Base-by-base conservation (phyloP, 2,797 vertebrate species). In the Pseudocheirus occidentalis region DNA sequence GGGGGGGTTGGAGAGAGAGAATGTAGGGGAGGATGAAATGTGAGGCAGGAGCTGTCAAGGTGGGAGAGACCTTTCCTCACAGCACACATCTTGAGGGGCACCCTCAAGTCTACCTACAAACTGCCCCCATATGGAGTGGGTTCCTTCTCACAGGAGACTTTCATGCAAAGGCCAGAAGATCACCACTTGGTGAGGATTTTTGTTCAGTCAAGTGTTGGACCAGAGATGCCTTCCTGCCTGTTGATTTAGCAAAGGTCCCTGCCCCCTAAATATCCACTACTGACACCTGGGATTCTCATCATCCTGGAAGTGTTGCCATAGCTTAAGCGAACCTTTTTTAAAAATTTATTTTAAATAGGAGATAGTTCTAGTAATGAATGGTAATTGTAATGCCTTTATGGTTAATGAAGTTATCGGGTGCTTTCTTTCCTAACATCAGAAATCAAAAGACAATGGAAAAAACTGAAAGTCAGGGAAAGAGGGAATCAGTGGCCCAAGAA, bases 391-490 rank as follows among this genome's bases (percentile, higher is more conserved):
- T 59, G 12, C 11, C 29, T 59, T 31, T 29, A 31, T 59, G 11
- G 58, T 59, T 59, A 59, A 31, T 12, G 29, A 59, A 59, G 28
- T 59, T 31, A 59, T 1, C 57, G 29, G 57, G 28, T 58, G 28
- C 57, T 59, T 59, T 59, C 58, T 59, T 59, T 59, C 11, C 58
- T 59, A 59, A 31, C 29, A 59, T 59, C 28, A 31, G 29, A 59
- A 31, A 59, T 11, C 29, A 31, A 59, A 59, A 59, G 11, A 29
- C 11, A 59, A 13, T 59, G 29, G 29, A 59, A 59, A 11, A 59
- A 31, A 9, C 29, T 59, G 58, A 59, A 59, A 59, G 29, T 59
- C 94, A 73, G 56, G 56, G 27, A 28, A 93, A 91, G 94, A 94
- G 16, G 94, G 94, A 90, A 50, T 13, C 58, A 66, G 2, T 27